Evolutionary conservation across 2,888 invertebrate genomes (phyloP), one percentile per base, ranked within the genome.

Genomic region (Bellardia bayeri): DNA sequence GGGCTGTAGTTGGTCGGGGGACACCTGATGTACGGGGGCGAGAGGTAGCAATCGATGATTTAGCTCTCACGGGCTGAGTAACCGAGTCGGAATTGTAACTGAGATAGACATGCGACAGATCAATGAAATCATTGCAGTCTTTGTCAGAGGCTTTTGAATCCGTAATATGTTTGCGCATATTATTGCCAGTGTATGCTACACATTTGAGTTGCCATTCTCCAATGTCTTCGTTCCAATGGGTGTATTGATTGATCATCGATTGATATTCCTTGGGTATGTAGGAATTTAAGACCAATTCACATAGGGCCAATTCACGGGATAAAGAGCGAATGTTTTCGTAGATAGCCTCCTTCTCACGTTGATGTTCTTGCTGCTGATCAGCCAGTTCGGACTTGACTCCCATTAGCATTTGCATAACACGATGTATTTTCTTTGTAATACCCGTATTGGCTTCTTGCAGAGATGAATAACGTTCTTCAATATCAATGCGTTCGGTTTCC

Each of bases 161-260:
- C 30, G 92, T 90, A 58, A 94, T 94, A 90, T 95, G 95, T 92
- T 97, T 97, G 85, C 97, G 95, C 98, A 99, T 99, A 93, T 99
- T 99, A 94, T 99, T 99, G 0, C 99, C 99, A 8, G 99, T 98
- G 94, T 99, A 99, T 0, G 99, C 99, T 8, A 99, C 98, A 93
- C 99, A 99, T 93, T 97, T 97, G 66, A 99, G 95, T 93, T 99
- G 99, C 98, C 99, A 99, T 94, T 99, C 99, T 49, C 99, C 99
- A 49, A 99, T 97, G 91, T 99, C 99, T 93, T 99, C 99, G 94
- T 99, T 99, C 98, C 99, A 99, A 91, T 97, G 97, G 63, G 98
- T 97, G 92, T 98, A 97, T 91, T 97, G 95, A 91, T 98, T 98
- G 88, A 99, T 97, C 94, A 98, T 95, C 71, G 96, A 96, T 95